Evolutionary conservation across 2,113 vertebrate genomes (phyloP).

Genomic region (Zapornia atra): DNA sequence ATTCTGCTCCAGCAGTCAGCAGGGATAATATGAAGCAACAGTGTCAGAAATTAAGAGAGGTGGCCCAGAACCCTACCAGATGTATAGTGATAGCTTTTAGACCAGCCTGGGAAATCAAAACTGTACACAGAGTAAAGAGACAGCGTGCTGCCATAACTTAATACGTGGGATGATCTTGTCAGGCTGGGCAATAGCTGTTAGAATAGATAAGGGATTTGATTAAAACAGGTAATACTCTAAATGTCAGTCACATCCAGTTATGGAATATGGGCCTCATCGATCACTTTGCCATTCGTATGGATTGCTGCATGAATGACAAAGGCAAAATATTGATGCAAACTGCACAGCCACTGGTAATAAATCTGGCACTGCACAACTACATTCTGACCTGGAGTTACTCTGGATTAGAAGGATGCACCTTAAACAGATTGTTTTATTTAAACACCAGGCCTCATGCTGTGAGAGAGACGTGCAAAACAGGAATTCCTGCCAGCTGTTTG

Average conservation of each 20-base stretch:
- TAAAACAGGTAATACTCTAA: neutral
- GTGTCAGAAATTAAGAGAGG: neutral
- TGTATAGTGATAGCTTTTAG: neutral
- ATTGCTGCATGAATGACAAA: neutral
- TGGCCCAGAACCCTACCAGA: too few relatives aligned
- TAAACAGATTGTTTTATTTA: neutral
- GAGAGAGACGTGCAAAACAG: neutral
- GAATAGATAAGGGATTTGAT: neutral
- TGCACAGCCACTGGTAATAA: neutral
- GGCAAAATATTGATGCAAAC: neutral
- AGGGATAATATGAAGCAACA: neutral
- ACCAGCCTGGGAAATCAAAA: neutral
- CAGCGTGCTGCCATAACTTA: neutral
- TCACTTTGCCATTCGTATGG: neutral
- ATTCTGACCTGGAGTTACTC: neutral
- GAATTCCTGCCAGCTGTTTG: neutral
- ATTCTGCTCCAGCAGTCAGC: neutral
- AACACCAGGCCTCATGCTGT: neutral
- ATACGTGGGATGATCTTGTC: neutral
- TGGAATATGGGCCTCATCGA: neutral
- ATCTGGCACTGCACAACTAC: neutral
- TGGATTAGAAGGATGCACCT: neutral
- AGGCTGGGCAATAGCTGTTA: neutral
- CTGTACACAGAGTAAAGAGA: neutral
- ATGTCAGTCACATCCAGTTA: neutral